Evolutionary conservation across 2,113 vertebrate genomes (phyloP), one percentile per base, ranked within the genome.

Genomic region (Dicaeum eximium): DNA sequence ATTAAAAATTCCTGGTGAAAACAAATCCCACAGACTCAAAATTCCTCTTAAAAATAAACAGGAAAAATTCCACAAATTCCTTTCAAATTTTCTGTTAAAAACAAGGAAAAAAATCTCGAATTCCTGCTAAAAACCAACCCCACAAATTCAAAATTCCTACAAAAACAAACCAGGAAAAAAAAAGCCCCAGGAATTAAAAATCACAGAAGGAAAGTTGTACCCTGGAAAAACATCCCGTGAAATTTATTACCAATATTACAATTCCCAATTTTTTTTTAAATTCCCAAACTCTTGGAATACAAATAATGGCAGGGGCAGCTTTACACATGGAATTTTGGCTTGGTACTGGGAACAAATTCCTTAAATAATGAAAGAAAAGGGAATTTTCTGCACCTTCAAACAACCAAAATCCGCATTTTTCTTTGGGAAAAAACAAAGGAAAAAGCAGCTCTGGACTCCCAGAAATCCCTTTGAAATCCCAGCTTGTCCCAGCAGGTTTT

Each of bases 331-430:
- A 25, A 48, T 31, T 72, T 3, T 51, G 31, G 5, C 28, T 79
- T 42, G 11, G n/a, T 87, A 57, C 4, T n/a, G 16, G 2, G 5
- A 65, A 6, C 18, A 24, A 78, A 33, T 54, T 61, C 24, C 27
- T 24, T 22, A 25, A 20, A 1, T 1, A 35, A 16, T 3, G 16
- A 5, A 79, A 15, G 5, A 51, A 9, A 8, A 8, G 4, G 4
- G 8, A 9, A 50, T n/a, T 85, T 79, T 42, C 47, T 22, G 60
- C 69, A 91, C 33, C 28, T 77, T 56, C 8, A 31, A 15, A 15
- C 2, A 12, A 56, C 1, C 22, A 58, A 37, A 62, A 16, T 35
- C 60, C 18, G 4, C 5, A 8, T 7, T 31, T 51, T 40, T 33
- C 33, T 60, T 40, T 24, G 2, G 2, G 10, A 66, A 24, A n/a